Base-by-base conservation (phyloP, 2,888 invertebrate species). In the Temnothorax ravouxi region DNA sequence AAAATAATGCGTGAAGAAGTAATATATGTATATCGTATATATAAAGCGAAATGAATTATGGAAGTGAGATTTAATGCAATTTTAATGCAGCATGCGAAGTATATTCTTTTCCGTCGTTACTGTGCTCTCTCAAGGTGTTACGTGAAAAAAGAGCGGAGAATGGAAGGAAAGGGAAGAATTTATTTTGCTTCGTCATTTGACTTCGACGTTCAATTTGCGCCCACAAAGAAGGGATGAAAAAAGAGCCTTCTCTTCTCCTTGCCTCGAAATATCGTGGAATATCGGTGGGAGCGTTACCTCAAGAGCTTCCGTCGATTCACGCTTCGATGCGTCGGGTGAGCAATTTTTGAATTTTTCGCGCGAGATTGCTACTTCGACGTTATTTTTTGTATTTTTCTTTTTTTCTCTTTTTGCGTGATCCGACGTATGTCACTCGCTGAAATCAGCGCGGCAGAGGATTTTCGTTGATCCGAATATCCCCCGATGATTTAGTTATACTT, bases 171-270 rank as follows among this genome's bases (percentile, higher is more conserved):
- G 11, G 18, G 11, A 66, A 83, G 77, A 84, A 81, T 80, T 86
- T 44, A 82, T 86, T 85, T 71, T 29, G 29, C 44, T 29, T 34
- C n/a, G 41, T 72, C 79, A 66, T n/a, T 52, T 71, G 79, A 82
- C 25, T 75, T 84, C 71, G 66, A 87, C 59, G 71, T 79, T 38
- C 75, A 87, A 88, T 85, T 88, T 87, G 79, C 62, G 52, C 71
- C n/a, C 56, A 3, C 18, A 29, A 29, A 64, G n/a, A 2, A 44
- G 44, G 62, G 79, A 77, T 59, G 59, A 79, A 67, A 72, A 67
- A 69, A 29, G 15, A 2, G 44, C 11, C n/a, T 64, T 38, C 52
- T 50, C 38, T 5, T 75, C 47, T 29, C 38, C 38, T 47, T 62
- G 25, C 47, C 11, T 72, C 50, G 62, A 64, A 69, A 76, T 18